Conservation (phyloP, 2,113 vertebrate species). For the Nycticorax nycticorax region DNA sequence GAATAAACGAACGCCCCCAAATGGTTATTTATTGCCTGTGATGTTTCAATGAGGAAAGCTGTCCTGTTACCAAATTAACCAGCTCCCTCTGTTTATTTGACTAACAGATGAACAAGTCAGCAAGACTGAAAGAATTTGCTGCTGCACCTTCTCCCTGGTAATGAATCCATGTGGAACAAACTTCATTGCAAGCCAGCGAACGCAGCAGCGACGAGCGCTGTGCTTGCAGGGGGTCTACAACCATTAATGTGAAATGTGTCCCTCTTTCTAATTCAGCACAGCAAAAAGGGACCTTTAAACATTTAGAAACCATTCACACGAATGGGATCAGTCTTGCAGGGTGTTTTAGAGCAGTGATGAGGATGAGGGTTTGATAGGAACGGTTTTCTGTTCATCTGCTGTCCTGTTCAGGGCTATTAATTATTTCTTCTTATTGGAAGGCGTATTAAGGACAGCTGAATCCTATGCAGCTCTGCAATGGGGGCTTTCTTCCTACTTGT, state of each 20-base stretch:
- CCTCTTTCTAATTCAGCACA: not conserved
- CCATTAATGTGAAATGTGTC: not conserved
- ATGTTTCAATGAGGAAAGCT: not conserved
- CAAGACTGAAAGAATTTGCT: not conserved
- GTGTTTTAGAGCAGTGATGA: not conserved
- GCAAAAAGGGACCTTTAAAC: not conserved
- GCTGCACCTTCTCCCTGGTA: not conserved
- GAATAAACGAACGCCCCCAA: not conserved
- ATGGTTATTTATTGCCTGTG: not conserved
- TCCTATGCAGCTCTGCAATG: not conserved
- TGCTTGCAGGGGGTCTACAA: not conserved
- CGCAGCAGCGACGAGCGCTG: not conserved
- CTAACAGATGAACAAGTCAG: not conserved
- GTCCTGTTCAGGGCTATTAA: not conserved
- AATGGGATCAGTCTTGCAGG: not conserved
- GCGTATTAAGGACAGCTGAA: not conserved
- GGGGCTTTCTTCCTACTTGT: not conserved
- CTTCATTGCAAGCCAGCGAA: not conserved
- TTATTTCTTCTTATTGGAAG: not conserved
- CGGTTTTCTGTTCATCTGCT: not conserved
- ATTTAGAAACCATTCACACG: not conserved
- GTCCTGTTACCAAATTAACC: not conserved
- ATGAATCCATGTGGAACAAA: not conserved
- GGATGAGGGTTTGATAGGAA: not conserved
- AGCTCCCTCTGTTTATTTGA: conserved; percentile 1